A percentile compares a stretch with the other conserved stretches of the same genome.
Conservation (phyloP, 92 coral and sea anemone genomes). For the Palythoa caribaeorum region DNA sequence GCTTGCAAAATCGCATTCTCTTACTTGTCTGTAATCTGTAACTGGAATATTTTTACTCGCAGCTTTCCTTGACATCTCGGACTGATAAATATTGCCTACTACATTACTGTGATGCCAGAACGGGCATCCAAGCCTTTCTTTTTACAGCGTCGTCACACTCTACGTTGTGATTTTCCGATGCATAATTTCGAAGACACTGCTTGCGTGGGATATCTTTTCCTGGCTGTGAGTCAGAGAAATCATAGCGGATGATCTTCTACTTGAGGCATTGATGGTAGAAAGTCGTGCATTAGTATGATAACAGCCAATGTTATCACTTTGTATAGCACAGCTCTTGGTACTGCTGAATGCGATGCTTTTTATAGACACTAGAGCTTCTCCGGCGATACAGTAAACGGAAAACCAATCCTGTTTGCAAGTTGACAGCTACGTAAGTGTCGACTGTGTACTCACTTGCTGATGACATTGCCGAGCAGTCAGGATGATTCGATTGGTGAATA, state of each 20-base stretch:
- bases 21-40: constrained; percentile 32
- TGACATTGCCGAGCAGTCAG: no score
- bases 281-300: constrained; percentile 57
- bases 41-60: constrained; percentile 59
- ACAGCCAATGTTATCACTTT: constrained; percentile 67
- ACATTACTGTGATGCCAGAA: constrained; percentile 49
- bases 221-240: constrained; percentile 63
- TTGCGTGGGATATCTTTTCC: constrained; percentile 67
- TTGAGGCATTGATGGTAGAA: constrained; percentile 59
- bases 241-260: constrained; percentile 51
- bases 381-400: constrained; percentile 55
- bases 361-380: constrained; percentile 49
- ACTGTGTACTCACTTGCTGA: no score
- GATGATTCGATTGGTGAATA: no score
- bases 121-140: constrained; percentile 59
- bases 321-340: constrained; percentile 18
- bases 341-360: constrained; percentile 48
- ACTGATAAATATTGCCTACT: constrained; percentile 37
- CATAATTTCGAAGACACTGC: constrained; percentile 56
- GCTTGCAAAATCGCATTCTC: constrained; percentile 54
- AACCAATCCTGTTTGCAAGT: constrained; percentile 65
- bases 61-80: constrained; percentile 40
- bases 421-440: constrained; percentile 14
- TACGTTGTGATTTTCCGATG: constrained; percentile 57
- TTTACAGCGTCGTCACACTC: constrained; percentile 52